Conservation (phyloP, 2,888 invertebrate species). For the Dermolepida albohirtum region DNA sequence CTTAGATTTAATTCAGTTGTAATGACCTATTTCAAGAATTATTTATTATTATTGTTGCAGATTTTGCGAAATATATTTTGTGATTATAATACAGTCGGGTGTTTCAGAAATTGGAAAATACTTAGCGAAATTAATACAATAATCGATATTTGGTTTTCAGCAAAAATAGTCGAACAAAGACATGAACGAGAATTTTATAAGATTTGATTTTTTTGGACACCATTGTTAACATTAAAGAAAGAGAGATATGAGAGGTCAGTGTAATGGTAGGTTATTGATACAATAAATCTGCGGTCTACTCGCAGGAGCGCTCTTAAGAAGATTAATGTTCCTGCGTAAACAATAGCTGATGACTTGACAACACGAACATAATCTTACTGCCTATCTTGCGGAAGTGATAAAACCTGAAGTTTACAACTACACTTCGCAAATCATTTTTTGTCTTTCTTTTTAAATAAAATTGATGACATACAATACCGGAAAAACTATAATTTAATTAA, state of each 20-base stretch:
- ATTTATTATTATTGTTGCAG: no score
- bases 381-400: conserved; percentile 29
- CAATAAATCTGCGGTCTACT: conserved; percentile 30
- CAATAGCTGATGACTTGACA: conserved; percentile 32
- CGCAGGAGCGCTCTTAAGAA: conserved; percentile 24
- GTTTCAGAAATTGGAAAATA: no score
- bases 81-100: no score
- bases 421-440: conserved; percentile 9
- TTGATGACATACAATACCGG: neutral
- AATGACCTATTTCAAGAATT: no score
- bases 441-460: conserved; percentile 6
- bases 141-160: no score
- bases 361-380: conserved; percentile 27
- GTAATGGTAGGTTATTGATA: conserved; percentile 29
- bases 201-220: neutral
- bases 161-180: no score
- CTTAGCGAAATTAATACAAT: no score
- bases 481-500: conserved; percentile 1
- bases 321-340: conserved; percentile 29
- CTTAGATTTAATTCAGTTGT: no score
- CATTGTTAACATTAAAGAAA: conserved; percentile 5
- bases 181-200: no score
- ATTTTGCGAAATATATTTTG: no score
- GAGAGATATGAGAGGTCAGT: conserved; percentile 23
- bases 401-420: conserved; percentile 26